Evolutionary conservation across 2,888 invertebrate genomes (phyloP).

Genomic region (Adelphocoris suturalis): DNA sequence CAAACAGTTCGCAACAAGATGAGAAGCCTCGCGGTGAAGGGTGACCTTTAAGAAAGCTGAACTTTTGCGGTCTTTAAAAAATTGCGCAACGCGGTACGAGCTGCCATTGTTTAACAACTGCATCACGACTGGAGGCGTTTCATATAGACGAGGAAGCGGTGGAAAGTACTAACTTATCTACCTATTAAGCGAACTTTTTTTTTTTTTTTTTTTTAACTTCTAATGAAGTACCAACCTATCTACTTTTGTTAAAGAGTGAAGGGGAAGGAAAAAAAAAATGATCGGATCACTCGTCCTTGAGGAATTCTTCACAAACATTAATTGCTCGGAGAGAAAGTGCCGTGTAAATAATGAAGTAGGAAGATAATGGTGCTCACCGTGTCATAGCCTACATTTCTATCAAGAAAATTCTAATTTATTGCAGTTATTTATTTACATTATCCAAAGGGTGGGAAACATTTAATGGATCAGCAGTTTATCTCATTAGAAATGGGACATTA

Average conservation of each 20-base stretch:
- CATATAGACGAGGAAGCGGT: background rate
- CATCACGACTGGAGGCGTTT: background rate
- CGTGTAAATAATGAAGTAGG: background rate
- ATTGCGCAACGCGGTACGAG: background rate
- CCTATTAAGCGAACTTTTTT: no score
- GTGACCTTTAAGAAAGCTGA: slow-evolving; percentile 39
- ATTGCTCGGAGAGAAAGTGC: background rate
- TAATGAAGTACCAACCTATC: background rate
- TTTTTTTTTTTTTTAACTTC: no score
- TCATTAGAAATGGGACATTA: no score
- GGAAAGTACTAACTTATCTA: no score
- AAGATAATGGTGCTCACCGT: background rate
- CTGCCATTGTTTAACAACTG: background rate
- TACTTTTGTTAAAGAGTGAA: background rate
- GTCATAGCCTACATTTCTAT: no score
- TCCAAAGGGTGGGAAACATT: no score
- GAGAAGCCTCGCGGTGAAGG: slow-evolving; percentile 1
- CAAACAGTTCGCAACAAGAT: background rate
- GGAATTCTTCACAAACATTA: background rate
- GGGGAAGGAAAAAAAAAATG: background rate
- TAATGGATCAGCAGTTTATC: no score
- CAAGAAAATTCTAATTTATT: no score
- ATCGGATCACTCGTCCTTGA: background rate
- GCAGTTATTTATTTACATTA: no score
- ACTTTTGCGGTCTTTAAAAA: slow-evolving; percentile 15